These are phyloP conservation scores for Sparidentex hasta DNA, from an alignment of 2,797 vertebrate genomes.

Conservation along the genomic window DNA sequence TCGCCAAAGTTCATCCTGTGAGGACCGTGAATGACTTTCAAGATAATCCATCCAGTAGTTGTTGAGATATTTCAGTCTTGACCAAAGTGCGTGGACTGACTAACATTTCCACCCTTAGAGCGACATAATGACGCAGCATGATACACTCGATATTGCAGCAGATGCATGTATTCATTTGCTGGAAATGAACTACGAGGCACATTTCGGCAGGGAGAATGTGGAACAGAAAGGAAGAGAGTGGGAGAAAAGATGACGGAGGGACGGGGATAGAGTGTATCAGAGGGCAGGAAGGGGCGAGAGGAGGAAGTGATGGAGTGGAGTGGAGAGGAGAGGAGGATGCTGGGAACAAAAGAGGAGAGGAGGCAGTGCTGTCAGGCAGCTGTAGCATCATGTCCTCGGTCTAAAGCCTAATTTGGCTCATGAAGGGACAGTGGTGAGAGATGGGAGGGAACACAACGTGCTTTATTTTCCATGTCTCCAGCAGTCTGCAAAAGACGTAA, in stretches of 20 bases:
- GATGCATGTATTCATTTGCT: neutral
- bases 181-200: neutral
- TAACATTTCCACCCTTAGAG: neutral
- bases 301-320: slow-evolving; percentile 41
- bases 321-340: slow-evolving; percentile 40
- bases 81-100: neutral
- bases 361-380: slow-evolving; percentile 43
- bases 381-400: slow-evolving; percentile 49
- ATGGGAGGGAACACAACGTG: neutral
- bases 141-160: neutral
- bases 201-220: neutral
- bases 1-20: neutral
- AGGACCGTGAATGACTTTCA: neutral
- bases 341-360: slow-evolving; percentile 39
- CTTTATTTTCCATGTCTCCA: slow-evolving; percentile 9
- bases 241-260: neutral
- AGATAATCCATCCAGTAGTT: neutral
- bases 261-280: neutral
- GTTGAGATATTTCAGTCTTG: neutral
- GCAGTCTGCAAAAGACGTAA: neutral
- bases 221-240: neutral
- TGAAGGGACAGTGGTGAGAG: slow-evolving; percentile 44
- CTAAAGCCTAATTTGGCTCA: slow-evolving; percentile 53
- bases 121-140: neutral
- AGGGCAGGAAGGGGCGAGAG: slow-evolving; percentile 26